These are phyloP conservation scores for Caenorhabditis drosophilae DNA, from an alignment of 2,888 invertebrate genomes.

Conservation along the genomic window DNA sequence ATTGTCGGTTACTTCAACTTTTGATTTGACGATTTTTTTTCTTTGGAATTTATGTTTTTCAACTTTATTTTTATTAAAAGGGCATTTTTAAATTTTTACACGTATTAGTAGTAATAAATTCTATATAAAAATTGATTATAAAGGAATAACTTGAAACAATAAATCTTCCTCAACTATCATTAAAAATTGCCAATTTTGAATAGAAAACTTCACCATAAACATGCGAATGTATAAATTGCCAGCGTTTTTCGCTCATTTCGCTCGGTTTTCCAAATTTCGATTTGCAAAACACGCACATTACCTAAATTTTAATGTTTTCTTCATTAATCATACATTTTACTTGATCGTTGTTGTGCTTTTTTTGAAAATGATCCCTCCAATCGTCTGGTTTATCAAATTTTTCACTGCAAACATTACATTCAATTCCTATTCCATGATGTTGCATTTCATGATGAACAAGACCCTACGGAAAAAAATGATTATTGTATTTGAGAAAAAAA, in stretches of 20 bases:
- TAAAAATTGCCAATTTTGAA: too few relatives aligned
- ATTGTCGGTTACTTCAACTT: too few relatives aligned
- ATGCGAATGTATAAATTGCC: slow-evolving; percentile 18
- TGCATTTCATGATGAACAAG: slow-evolving; percentile 30
- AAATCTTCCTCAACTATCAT: too few relatives aligned
- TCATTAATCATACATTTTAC: not conserved
- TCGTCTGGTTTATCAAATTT: slow-evolving; percentile 11
- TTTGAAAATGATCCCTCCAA: slow-evolving; percentile 18
- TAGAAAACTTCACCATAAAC: slow-evolving; percentile 20
- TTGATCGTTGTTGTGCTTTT: slow-evolving; percentile 13
- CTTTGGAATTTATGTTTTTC: not conserved
- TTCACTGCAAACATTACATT: slow-evolving; percentile 17
- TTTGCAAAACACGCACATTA: slow-evolving; percentile 28
- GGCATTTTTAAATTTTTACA: not conserved
- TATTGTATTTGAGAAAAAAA: too few relatives aligned
- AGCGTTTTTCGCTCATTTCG: slow-evolving; percentile 15
- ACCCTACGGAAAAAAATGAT: slow-evolving; percentile 8
- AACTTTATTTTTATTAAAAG: not conserved
- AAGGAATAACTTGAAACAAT: too few relatives aligned
- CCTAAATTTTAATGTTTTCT: slow-evolving; percentile 1
- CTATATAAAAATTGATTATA: too few relatives aligned
- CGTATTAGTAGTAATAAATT: too few relatives aligned
- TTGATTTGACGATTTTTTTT: too few relatives aligned
- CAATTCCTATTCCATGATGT: slow-evolving; percentile 10
- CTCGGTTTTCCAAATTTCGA: slow-evolving; percentile 16